Evolutionary conservation across 2,888 invertebrate genomes (phyloP).

Genomic region (Laspeyria flexula): DNA sequence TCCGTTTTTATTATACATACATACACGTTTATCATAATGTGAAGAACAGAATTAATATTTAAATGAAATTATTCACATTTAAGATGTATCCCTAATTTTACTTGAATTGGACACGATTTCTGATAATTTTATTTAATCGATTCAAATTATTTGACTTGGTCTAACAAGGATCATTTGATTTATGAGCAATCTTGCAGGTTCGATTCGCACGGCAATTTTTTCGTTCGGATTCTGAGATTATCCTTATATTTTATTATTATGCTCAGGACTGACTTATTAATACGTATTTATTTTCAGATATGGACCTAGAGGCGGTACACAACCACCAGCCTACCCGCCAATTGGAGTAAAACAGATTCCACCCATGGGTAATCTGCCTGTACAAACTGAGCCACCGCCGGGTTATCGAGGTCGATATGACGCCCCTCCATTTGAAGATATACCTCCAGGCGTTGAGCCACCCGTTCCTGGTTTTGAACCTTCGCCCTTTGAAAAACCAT

Average conservation of each 20-base stretch:
- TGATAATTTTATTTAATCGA: neutral
- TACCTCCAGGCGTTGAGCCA: slow-evolving; percentile 88
- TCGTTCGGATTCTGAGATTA: neutral
- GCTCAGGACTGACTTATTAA: neutral
- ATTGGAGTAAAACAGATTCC: slow-evolving; percentile 70
- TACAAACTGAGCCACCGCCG: slow-evolving; percentile 66
- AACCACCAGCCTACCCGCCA: slow-evolving; percentile 68
- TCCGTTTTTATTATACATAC: too few species aligned
- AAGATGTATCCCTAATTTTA: neutral
- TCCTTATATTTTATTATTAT: neutral
- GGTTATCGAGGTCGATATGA: slow-evolving; percentile 78
- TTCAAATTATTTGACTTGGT: neutral
- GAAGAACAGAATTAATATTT: neutral
- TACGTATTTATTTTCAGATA: slow-evolving; percentile 65
- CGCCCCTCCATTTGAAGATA: slow-evolving; percentile 82
- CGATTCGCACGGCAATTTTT: slow-evolving; percentile 58
- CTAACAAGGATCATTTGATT: neutral
- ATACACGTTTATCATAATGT: neutral
- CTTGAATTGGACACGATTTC: neutral
- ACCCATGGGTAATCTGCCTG: slow-evolving; percentile 60
- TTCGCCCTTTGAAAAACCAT: slow-evolving; percentile 82
- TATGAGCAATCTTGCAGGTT: slow-evolving; percentile 45
- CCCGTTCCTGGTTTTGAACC: slow-evolving; percentile 87
- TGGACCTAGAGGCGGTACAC: slow-evolving; percentile 69
- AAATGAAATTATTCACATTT: neutral